Base-by-base conservation (phyloP, 2,113 vertebrate species). In the Paralichthys olivaceus region DNA sequence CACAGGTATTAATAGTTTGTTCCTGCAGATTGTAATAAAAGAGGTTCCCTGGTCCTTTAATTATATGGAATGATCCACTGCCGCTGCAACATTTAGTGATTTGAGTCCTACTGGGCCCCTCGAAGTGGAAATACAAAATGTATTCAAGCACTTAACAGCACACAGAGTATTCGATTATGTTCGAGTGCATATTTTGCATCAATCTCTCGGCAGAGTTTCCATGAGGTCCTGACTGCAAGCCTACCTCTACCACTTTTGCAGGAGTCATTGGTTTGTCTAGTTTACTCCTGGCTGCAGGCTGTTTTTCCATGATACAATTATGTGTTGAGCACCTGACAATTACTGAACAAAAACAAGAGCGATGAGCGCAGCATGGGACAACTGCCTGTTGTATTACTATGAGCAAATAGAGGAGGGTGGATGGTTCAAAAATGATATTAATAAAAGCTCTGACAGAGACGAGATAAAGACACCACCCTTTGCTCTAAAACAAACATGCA, bases 241-340 rank as follows among this genome's bases (percentile, higher is more conserved):
- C 20, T 34, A 4, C 43, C 25, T 71, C 20, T n/a, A n/a, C n/a
- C 70, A 1, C 71, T 84, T 26, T 69, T 56, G 49, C 26, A 32
- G 20, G 2, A 64, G 28, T 53, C 69, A 68, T 53, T 40, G 74
- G 62, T 72, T 80, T 40, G 75, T 66, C 77, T 81, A 45, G 72
- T 79, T 66, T 77, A 19, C 63, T 80, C 59, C 65, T 66, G 73
- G 70, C 83, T 54, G 34, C 74, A 72, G 68, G 72, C 82, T 78
- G 81, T 88, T 80, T 81, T 69, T 74, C 70, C 37, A 65, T 81
- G 84, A 87, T 86, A 65, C 84, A 87, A 82, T 89, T 86, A 82
- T 67, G 72, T 75, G 82, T 91, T 84, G 83, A 89, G 88, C 85
- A 92, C 88, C 81, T 90, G 83, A 87, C 87, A 87, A 89, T 89